Percentiles rank a stretch among this genome's conserved stretches.
Conservation (phyloP, 1,140 invertebrate genomes). For the Drosophila micromelanica region DNA sequence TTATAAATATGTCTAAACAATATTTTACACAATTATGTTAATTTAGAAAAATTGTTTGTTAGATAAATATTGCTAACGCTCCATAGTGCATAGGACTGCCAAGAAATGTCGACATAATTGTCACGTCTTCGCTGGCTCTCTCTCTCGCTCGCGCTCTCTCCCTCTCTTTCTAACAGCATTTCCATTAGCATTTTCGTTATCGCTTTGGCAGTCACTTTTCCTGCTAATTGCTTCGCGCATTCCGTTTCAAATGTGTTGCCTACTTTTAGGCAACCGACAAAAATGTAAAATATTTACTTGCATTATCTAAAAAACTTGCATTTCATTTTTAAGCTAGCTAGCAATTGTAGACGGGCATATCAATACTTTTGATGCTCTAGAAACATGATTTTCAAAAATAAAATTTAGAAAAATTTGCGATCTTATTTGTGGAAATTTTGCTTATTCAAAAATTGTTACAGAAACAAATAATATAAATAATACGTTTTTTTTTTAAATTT, state of each 20-base stretch:
- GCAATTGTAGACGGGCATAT: neutral
- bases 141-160: neutral
- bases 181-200: conserved; percentile 8
- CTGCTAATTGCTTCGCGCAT: conserved; percentile 46
- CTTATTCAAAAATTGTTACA: too few species aligned
- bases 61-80: too few species aligned
- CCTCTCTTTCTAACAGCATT: neutral
- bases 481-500: too few species aligned
- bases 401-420: too few species aligned
- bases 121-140: conserved; percentile 5
- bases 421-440: too few species aligned
- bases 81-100: conserved; percentile 15
- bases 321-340: conserved; percentile 24
- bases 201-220: neutral
- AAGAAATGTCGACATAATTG: conserved; percentile 47
- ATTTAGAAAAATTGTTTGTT: too few species aligned
- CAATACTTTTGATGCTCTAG: neutral
- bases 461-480: too few species aligned
- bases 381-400: too few species aligned
- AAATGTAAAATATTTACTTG: conserved; percentile 56
- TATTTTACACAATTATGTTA: too few species aligned
- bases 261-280: conserved; percentile 4
- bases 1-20: too few species aligned
- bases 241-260: conserved; percentile 23
- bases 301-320: conserved; percentile 18